phyloP scores from a whole-genome alignment of 2,888 invertebrate species.

The Eupithecia exiguata region DNA sequence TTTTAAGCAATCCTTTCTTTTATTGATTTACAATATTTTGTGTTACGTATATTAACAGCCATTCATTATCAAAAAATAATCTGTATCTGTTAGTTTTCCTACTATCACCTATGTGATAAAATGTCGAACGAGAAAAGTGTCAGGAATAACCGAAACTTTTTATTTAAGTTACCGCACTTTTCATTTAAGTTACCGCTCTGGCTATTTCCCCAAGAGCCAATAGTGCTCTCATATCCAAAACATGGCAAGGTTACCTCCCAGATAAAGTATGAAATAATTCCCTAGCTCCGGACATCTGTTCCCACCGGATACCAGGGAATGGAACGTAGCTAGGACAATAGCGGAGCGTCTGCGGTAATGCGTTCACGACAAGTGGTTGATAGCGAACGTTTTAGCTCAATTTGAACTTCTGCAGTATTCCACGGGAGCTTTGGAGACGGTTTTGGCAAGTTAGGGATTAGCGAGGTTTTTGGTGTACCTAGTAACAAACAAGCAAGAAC shows the following conservation, averaged over 20 bases:
- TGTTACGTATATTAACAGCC: no score
- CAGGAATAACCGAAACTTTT: no score
- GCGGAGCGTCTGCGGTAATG: not conserved
- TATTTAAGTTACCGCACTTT: no score
- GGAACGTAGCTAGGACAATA: not conserved
- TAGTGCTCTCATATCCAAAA: not conserved
- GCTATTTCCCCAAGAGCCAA: not conserved
- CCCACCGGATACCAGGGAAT: not conserved
- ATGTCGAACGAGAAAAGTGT: no score
- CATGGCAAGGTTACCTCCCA: not conserved
- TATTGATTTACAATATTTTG: no score
- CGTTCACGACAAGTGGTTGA: not conserved
- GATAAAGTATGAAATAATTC: not conserved
- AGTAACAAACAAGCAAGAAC: not conserved
- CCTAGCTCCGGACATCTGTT: not conserved
- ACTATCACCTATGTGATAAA: no score
- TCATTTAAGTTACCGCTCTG: no score
- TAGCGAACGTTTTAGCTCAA: conserved; percentile 3
- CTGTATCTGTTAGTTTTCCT: no score
- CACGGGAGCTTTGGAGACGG: not conserved
- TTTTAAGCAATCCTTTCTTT: no score
- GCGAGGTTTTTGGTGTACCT: not conserved
- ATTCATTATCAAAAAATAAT: no score
- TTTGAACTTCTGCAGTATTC: not conserved
- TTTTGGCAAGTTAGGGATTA: not conserved